phyloP scores from a whole-genome alignment of 2,113 vertebrate species.

The Toxostoma redivivum region DNA sequence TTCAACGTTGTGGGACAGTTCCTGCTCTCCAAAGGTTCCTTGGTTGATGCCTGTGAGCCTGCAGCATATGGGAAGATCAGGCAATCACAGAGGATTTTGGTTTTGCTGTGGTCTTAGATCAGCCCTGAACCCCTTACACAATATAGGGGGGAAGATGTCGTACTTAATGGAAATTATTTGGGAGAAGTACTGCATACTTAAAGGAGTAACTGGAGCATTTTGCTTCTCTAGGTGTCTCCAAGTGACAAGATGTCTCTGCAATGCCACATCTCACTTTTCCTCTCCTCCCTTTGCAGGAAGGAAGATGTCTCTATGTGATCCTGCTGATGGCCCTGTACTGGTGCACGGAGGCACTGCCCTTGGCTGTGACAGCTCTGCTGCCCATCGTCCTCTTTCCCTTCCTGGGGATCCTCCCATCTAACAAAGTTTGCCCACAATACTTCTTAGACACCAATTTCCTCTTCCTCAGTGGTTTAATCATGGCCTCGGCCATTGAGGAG shows the following conservation, averaged over 20 bases:
- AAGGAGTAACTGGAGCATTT: not conserved
- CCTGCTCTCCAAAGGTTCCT: not conserved
- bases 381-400: conserved; percentile 94
- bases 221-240: not conserved
- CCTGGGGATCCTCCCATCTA: conserved; percentile 88
- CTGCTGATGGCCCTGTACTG: conserved; percentile 92
- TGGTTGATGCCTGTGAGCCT: not conserved
- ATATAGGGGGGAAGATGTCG: not conserved
- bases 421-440: conserved; percentile 90
- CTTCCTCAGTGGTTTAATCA: conserved; percentile 93
- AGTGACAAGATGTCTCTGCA: not conserved
- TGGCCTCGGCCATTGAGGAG: conserved; percentile 94
- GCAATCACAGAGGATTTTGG: not conserved
- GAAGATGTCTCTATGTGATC: conserved; percentile 93
- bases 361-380: conserved; percentile 91
- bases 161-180: not conserved
- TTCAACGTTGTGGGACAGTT: not conserved
- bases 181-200: not conserved
- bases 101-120: not conserved
- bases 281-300: conserved; percentile 80
- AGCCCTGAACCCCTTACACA: not conserved
- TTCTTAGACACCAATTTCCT: conserved; percentile 98
- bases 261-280: not conserved
- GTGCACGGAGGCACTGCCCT: conserved; percentile 94
- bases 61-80: not conserved